Base-by-base conservation (phyloP, 2,888 invertebrate species). In the Xanthia togata region DNA sequence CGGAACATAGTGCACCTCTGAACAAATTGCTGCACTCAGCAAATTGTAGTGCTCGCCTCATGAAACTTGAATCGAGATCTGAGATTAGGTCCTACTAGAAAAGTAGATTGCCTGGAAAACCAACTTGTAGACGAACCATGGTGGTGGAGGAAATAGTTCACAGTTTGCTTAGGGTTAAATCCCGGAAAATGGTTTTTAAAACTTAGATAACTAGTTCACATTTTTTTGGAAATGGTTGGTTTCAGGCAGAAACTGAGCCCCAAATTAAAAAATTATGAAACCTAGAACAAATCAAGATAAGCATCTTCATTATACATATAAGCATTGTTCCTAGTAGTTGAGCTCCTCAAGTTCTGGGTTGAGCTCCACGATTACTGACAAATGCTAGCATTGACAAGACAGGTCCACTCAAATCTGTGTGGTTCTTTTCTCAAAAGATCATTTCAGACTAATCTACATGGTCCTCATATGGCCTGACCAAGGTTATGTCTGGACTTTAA, bases 21-120 rank as follows among this genome's bases (percentile, higher is more conserved):
- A 68, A 79, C 63, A 78, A 83, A 79, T 83, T 80, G 55, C 79
- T 59, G 55, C 79, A 80, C 79, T 80, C 79, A 60, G 47, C 47
- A 79, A 31, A 80, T 57, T 70, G 55, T 57, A 67, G 44, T 64
- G 71, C 65, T 60, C 60, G 82, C 62, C 67, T 57, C 64, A 41
- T 71, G 55, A 31, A 79, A 62, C 81, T 72, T 59, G 57, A 76
- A 62, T 62, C 38, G 26, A 62, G 65, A 78, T 80, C 47, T 55
- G 6, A 78, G 79, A 70, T 83, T 79, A 83, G 71, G 47, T 73
- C 20, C 26, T 20, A 59, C 72, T 73, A 59, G 78, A 57, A 77
- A 67, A 69, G 65, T 64, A 75, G 64, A 76, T 73, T 76, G 64
- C 72, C 59, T 70, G 55, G 79, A 83, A 78, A 83, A 68, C 70